Conservation (phyloP, 2,797 vertebrate genomes). For the Arnoldichthys spilopterus region DNA sequence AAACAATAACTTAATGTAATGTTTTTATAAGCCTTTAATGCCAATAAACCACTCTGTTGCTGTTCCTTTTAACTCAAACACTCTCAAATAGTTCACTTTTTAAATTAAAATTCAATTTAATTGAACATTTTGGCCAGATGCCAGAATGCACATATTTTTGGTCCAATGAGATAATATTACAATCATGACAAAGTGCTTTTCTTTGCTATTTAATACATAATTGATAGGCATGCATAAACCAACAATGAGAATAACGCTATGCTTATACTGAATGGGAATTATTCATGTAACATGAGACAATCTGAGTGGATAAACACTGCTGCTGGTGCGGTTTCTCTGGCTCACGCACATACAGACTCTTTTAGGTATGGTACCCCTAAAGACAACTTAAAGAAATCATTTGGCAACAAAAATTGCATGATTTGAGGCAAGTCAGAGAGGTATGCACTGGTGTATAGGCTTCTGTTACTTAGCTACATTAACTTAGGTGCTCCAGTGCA, state of each 20-base stretch:
- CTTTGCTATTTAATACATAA: neutral
- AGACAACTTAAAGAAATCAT: neutral
- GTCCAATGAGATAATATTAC: neutral
- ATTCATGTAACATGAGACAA: neutral
- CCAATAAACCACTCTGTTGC: too few relatives aligned
- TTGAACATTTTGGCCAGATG: neutral
- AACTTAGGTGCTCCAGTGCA: neutral
- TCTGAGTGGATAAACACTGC: neutral
- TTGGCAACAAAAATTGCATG: too few relatives aligned
- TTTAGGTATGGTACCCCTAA: neutral
- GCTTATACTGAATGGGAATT: constrained; percentile 25
- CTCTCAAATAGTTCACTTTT: too few relatives aligned
- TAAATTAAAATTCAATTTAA: too few relatives aligned
- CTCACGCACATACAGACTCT: constrained; percentile 47
- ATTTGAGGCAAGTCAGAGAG: too few relatives aligned
- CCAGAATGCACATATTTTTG: neutral
- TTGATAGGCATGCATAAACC: neutral
- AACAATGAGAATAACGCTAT: constrained; percentile 58
- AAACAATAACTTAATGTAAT: too few relatives aligned
- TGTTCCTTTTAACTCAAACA: too few relatives aligned
- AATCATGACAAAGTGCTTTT: neutral
- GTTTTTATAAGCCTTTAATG: too few relatives aligned
- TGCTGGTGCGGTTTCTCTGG: neutral
- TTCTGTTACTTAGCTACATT: neutral
- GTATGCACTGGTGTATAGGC: too few relatives aligned